Base-by-base conservation (phyloP, 1,140 invertebrate species). In the Panagrolaimus sp. region DNA sequence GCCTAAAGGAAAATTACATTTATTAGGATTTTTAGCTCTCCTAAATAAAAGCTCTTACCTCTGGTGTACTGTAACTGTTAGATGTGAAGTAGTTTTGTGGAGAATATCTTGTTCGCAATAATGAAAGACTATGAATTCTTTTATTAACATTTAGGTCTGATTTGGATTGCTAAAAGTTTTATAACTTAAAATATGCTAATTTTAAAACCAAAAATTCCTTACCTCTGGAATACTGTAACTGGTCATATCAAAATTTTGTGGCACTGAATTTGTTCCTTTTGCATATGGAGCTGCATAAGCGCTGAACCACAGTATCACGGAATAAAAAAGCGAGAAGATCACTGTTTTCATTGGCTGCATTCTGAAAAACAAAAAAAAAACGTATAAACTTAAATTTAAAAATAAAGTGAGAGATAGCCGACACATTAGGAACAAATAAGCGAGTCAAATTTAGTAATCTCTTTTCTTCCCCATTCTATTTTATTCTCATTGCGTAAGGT, bases 241-340 rank as follows among this genome's bases (percentile, higher is more conserved):
- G 15, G 21, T 5, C 5, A 21, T n/a, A 26, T 21, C 52, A 8
- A 26, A 28, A 12, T 28, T 21, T 21, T 38, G 32, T 38, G 32
- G 52, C 28, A 28, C 28, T 58, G 28, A 58, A 58, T 58, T 28
- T 58, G 52, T 58, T 58, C n/a, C 28, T 21, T 58, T 58, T 28
- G 28, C 52, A 28, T 26, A 58, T 58, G 52, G 52, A n/a, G 52
- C 52, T 14, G 52, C 52, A 21, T 28, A 58, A 12, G 28, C 52
- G 17, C 28, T 58, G 52, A 58, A 48, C 7, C 28, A 24, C 52
- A 58, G 8, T 58, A 24, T 21, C 28, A n/a, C 28, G 28, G 21
- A 9, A 21, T 26, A 52, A 52, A 52, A 17, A 52, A 38, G 2
- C 7, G 32, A 38, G 7, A 2, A 38, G 7, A 38, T 38, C 32